Evolutionary conservation across 2,797 vertebrate species (phyloP).

Genomic region (Tragelaphus oryx): DNA sequence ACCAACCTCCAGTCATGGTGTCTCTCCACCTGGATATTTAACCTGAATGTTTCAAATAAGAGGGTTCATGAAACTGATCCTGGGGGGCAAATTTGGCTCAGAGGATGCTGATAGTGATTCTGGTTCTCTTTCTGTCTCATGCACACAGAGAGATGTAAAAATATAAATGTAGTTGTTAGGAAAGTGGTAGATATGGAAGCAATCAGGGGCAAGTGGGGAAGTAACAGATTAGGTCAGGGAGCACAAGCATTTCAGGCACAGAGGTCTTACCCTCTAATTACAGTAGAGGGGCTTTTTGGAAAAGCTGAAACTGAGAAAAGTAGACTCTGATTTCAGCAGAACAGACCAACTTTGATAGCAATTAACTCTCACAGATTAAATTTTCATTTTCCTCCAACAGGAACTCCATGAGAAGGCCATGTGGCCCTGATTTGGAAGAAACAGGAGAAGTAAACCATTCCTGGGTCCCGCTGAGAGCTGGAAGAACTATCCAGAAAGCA

Average conservation of each 20-base stretch:
- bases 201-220: background rate
- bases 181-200: background rate
- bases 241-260: background rate
- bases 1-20: background rate
- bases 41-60: background rate
- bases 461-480: background rate
- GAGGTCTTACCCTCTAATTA: background rate
- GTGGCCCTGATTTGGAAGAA: constrained; percentile 53
- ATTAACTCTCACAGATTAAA: constrained; percentile 45
- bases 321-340: background rate
- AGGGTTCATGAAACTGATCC: background rate
- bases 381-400: constrained; percentile 44
- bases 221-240: background rate
- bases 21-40: background rate
- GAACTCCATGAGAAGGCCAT: constrained; percentile 21
- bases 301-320: background rate
- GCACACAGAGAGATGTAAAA: background rate
- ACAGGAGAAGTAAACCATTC: background rate
- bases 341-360: background rate
- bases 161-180: background rate
- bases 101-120: background rate
- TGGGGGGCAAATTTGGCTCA: background rate
- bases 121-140: background rate
- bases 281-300: background rate
- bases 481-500: background rate